Percentiles rank a stretch among this genome's conserved stretches.
phyloP scores from a whole-genome alignment of 2,797 vertebrate genomes.

The Thalassophryne amazonica region DNA sequence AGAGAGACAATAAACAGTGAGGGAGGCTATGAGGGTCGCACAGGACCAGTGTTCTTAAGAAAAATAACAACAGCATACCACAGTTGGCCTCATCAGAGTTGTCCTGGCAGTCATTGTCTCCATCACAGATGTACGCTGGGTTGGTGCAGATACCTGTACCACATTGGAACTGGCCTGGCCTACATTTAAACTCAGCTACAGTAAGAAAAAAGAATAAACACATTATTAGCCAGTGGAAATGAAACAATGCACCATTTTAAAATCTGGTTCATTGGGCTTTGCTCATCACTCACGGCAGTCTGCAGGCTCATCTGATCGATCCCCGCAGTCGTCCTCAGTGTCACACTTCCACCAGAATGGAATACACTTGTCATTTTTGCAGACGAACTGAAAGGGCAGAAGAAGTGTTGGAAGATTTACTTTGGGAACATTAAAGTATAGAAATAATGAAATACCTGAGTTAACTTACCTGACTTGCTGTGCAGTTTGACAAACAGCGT shows the following conservation, averaged over 20 bases:
- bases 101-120: constrained; percentile 94
- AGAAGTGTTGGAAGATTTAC: neutral
- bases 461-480: constrained; percentile 88
- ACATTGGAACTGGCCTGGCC: constrained; percentile 92
- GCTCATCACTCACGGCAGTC: constrained; percentile 86
- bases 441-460: neutral
- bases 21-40: too few relatives aligned
- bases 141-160: constrained; percentile 92
- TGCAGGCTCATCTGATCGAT: constrained; percentile 90
- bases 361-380: constrained; percentile 95
- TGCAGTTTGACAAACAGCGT: constrained; percentile 96
- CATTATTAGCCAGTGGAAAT: neutral
- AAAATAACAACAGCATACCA: too few relatives aligned
- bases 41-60: too few relatives aligned
- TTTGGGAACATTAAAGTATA: neutral
- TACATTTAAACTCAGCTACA: constrained; percentile 90
- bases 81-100: constrained; percentile 95
- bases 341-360: constrained; percentile 98
- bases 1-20: neutral
- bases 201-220: constrained; percentile 7
- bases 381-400: constrained; percentile 82
- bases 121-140: constrained; percentile 93
- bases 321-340: constrained; percentile 93
- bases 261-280: neutral
- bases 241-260: neutral